These are phyloP conservation scores for Dasysyrphus tricinctus DNA, from an alignment of 2,888 invertebrate species.

Conservation along the genomic window DNA sequence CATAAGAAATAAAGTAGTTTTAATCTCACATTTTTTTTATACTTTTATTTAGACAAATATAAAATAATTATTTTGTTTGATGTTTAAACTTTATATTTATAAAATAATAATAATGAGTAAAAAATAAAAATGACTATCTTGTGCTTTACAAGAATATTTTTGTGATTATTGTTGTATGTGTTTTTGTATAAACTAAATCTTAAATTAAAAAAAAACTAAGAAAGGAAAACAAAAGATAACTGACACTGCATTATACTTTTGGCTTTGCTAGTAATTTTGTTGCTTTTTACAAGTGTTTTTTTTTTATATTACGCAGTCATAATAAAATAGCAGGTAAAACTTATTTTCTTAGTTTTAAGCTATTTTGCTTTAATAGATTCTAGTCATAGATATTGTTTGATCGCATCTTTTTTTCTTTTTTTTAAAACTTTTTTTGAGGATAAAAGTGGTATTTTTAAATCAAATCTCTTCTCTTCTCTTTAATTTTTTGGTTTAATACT, in stretches of 20 bases:
- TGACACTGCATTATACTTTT: constrained; percentile 74
- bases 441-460: constrained; percentile 22
- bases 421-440: constrained; percentile 2
- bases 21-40: constrained; percentile 33
- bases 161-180: constrained; percentile 63
- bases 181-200: constrained; percentile 54
- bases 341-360: neutral
- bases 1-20: constrained; percentile 25
- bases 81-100: constrained; percentile 19
- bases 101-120: constrained; percentile 20
- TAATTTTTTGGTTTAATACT: constrained; percentile 36
- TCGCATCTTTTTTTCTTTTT: constrained; percentile 19
- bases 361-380: constrained; percentile 22
- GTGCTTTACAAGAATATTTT: constrained; percentile 51
- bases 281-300: constrained; percentile 19
- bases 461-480: constrained; percentile 30
- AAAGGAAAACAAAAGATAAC: constrained; percentile 54
- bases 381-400: constrained; percentile 61
- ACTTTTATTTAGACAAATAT: constrained; percentile 26
- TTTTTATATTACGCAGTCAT: constrained; percentile 57
- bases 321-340: constrained; percentile 41
- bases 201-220: constrained; percentile 37
- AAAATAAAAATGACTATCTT: constrained; percentile 67
- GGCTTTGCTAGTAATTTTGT: constrained; percentile 70
- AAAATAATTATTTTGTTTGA: constrained; percentile 25